Percentiles rank a stretch among this genome's conserved stretches.
Conservation (phyloP, 2,113 vertebrate genomes). For the Thalassarche chlororhynchos region DNA sequence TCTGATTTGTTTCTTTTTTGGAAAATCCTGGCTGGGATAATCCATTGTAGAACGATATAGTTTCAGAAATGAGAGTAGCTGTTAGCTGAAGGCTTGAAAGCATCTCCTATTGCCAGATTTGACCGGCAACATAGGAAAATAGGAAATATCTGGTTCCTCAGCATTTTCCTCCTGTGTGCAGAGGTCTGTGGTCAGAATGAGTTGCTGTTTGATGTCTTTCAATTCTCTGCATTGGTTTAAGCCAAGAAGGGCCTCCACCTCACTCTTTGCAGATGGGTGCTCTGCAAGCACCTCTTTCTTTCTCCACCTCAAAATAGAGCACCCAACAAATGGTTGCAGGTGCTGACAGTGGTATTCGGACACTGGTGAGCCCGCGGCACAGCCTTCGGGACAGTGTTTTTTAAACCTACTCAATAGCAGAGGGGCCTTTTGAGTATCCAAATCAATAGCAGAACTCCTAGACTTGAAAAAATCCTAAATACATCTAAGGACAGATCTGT, state of each 20-base stretch:
- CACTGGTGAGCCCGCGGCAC: not conserved
- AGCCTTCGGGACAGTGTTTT: not conserved
- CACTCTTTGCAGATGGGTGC: not conserved
- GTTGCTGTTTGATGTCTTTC: not conserved
- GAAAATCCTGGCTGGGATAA: not conserved
- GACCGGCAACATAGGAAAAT: not conserved
- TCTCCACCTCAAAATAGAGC: not conserved
- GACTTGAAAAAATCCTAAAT: not conserved
- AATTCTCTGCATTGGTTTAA: not conserved
- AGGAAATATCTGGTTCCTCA: not conserved
- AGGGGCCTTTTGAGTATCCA: not conserved
- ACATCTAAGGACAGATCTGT: not conserved
- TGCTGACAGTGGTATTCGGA: not conserved
- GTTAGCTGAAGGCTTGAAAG: not conserved
- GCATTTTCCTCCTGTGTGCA: not conserved
- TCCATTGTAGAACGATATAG: not conserved
- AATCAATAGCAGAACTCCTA: not conserved
- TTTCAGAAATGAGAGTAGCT: not conserved
- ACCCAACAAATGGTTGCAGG: not conserved
- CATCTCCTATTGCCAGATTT: not conserved
- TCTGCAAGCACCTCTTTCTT: not conserved
- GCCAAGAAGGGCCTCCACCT: not conserved
- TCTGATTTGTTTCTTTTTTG: not conserved
- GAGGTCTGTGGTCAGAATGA: not conserved
- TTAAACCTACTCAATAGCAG: not conserved